Percentiles rank a stretch among this genome's conserved stretches.
Evolutionary conservation across 2,888 invertebrate species (phyloP).

Genomic region (Argyresthia albistria): DNA sequence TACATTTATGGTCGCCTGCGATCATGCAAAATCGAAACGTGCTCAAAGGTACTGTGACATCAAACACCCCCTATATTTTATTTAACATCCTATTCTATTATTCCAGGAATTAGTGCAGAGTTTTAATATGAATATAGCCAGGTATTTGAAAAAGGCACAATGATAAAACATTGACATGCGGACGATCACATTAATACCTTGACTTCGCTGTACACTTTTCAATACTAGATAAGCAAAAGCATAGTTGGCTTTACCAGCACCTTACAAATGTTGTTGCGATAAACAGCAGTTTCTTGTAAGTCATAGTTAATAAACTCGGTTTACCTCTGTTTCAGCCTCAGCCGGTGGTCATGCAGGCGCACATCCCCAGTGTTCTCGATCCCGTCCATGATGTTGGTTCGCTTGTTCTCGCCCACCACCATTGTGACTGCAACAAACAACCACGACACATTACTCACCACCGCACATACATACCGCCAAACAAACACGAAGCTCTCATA

Average conservation of each 20-base stretch:
- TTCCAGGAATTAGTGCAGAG: no score
- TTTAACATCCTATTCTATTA: no score
- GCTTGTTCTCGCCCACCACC: conserved; percentile 84
- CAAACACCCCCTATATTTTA: no score
- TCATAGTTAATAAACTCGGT: neutral
- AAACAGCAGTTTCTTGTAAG: neutral
- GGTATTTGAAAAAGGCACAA: neutral
- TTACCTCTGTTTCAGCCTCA: conserved; percentile 90
- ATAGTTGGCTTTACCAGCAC: neutral
- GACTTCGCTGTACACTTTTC: no score
- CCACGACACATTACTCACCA: no score
- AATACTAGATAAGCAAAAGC: neutral
- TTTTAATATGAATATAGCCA: neutral
- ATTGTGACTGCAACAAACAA: conserved; percentile 71
- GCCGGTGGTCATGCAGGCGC: conserved; percentile 90
- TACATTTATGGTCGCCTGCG: no score
- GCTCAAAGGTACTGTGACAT: no score
- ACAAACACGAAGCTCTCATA: neutral
- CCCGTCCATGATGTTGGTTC: conserved; percentile 91
- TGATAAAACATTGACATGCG: no score
- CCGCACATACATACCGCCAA: no score
- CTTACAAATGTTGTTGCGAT: neutral
- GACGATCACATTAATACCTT: neutral
- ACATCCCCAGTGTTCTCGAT: conserved; percentile 92
- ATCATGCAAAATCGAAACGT: no score